phyloP scores from a whole-genome alignment of 2,113 vertebrate species.

The Clinocottus analis region DNA sequence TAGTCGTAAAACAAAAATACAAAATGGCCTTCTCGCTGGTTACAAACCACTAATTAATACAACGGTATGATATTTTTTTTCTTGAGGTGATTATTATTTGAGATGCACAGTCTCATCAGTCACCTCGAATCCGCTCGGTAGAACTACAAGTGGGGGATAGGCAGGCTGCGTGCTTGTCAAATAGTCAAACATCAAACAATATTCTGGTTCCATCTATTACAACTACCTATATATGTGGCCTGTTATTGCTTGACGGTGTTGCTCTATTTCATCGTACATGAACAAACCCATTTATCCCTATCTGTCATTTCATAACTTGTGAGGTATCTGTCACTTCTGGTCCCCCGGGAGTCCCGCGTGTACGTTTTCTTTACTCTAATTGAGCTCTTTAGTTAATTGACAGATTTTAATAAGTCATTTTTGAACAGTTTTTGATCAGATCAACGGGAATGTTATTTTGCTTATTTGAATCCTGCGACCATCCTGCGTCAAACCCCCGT shows the following conservation, averaged over 20 bases:
- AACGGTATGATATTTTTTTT: conserved; percentile 20
- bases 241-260: conserved; percentile 66
- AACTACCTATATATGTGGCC: conserved; percentile 68
- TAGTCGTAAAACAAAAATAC: conserved; percentile 38
- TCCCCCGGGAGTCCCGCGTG: conserved; percentile 76
- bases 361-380: conserved; percentile 75
- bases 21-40: conserved; percentile 28
- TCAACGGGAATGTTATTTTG: conserved; percentile 20
- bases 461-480: conserved; percentile 8
- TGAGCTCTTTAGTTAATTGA: conserved; percentile 81
- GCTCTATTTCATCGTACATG: conserved; percentile 79
- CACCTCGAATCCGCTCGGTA: conserved; percentile 35
- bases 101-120: conserved; percentile 64
- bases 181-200: conserved; percentile 61
- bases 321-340: conserved; percentile 78
- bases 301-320: conserved; percentile 80
- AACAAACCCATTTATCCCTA: conserved; percentile 80
- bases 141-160: conserved; percentile 42
- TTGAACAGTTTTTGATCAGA: conserved; percentile 35
- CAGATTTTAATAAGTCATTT: conserved; percentile 75
- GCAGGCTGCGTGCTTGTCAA: conserved; percentile 63
- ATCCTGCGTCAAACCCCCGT: neutral
- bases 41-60: conserved; percentile 59
- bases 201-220: conserved; percentile 40
- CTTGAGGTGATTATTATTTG: conserved; percentile 47